A percentile compares a stretch with the other conserved stretches of the same genome.
Evolutionary conservation across 2,113 vertebrate species (phyloP).

Genomic region (Phoenicopterus ruber): DNA sequence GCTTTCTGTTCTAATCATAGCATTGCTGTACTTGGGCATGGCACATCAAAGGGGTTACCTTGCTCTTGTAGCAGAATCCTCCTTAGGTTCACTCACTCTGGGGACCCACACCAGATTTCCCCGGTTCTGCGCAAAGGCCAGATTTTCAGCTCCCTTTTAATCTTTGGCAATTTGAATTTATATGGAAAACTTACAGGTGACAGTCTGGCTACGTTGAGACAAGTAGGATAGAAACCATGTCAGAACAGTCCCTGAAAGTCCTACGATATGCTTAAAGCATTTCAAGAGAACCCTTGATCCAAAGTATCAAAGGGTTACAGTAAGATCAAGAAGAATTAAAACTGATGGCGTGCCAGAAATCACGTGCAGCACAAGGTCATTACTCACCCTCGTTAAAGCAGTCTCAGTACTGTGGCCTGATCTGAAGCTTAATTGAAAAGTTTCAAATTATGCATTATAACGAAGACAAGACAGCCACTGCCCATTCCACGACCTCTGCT

Average conservation of each 20-base stretch:
- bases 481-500: conserved; percentile 76
- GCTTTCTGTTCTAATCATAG: conserved; percentile 56
- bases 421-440: conserved; percentile 81
- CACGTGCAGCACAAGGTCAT: conserved; percentile 79
- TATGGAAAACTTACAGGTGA: conserved; percentile 73
- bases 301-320: conserved; percentile 80
- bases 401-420: conserved; percentile 75
- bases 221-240: conserved; percentile 73
- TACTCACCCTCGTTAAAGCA: conserved; percentile 78
- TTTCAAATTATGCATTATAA: conserved; percentile 80
- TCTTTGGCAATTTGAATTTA: conserved; percentile 80
- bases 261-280: conserved; percentile 69
- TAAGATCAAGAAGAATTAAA: conserved; percentile 84
- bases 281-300: conserved; percentile 80
- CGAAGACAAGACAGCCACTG: conserved; percentile 74
- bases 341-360: conserved; percentile 77
- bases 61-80: conserved; percentile 42
- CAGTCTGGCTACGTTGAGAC: conserved; percentile 64
- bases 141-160: conserved; percentile 75
- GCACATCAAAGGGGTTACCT: conserved; percentile 70
- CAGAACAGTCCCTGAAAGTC: conserved; percentile 74
- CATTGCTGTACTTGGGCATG: conserved; percentile 28
- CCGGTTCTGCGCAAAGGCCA: conserved; percentile 45
- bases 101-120: conserved; percentile 62
- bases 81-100: conserved; percentile 57